Conservation (phyloP, 1,140 invertebrate genomes). For the Capitella teleta region DNA sequence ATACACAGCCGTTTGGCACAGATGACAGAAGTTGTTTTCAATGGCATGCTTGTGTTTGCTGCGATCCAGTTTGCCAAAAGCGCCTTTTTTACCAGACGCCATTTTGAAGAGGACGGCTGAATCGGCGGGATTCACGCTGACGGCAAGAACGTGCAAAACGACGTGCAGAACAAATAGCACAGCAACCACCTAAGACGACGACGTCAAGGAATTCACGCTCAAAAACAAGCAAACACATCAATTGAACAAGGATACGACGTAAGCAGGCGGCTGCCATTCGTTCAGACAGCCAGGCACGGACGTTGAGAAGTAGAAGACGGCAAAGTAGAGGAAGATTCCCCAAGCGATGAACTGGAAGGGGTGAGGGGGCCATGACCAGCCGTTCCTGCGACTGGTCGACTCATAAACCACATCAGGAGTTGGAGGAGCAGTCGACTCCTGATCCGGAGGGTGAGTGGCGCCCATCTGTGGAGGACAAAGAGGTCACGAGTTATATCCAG, state of each 20-base stretch:
- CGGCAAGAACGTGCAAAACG: conserved; percentile 59
- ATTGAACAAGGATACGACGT: conserved; percentile 7
- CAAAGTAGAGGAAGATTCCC: conserved; percentile 6
- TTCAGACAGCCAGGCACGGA: neutral
- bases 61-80: conserved; percentile 58
- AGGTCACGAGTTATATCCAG: too few relatives aligned
- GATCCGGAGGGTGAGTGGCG: neutral
- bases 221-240: neutral
- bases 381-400: conserved; percentile 7
- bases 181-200: conserved; percentile 36
- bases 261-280: conserved; percentile 1
- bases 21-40: conserved; percentile 83
- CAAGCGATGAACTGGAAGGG: conserved; percentile 11
- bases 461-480: too few relatives aligned
- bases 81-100: conserved; percentile 47
- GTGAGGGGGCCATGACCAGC: conserved; percentile 12
- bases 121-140: conserved; percentile 79
- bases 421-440: neutral
- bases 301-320: conserved; percentile 6
- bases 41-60: conserved; percentile 80
- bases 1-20: conserved; percentile 50
- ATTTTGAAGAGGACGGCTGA: conserved; percentile 34
- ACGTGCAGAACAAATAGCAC: conserved; percentile 56
- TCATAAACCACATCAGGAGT: neutral
- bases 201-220: conserved; percentile 1